Evolutionary conservation across 2,888 invertebrate genomes (phyloP).

Genomic region (Lacanobia wlatinum): DNA sequence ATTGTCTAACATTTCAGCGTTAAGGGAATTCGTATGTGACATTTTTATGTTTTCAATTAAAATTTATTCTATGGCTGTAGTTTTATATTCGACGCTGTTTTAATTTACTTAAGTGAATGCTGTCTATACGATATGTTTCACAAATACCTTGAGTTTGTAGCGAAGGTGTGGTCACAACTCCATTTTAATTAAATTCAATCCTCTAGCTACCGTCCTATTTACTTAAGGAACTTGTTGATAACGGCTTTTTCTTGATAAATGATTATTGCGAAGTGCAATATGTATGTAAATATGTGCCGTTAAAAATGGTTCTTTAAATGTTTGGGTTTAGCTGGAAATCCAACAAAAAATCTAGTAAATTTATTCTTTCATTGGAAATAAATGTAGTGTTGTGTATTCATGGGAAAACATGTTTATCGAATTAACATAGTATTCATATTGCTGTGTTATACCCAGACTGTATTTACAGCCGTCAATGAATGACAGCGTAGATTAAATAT

Average conservation of each 20-base stretch:
- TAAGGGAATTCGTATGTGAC: constrained; percentile 24
- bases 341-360: not conserved
- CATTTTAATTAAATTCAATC: constrained; percentile 46
- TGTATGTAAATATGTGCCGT: constrained; percentile 26
- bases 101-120: constrained; percentile 44
- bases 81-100: constrained; percentile 10
- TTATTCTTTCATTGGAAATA: not conserved
- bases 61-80: constrained; percentile 9
- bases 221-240: constrained; percentile 33
- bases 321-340: not conserved
- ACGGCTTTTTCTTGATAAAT: constrained; percentile 6
- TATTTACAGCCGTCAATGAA: too few species aligned
- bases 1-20: not conserved
- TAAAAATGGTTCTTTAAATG: constrained; percentile 5
- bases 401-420: too few species aligned
- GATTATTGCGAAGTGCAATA: constrained; percentile 6
- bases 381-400: too few species aligned
- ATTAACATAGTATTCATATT: too few species aligned
- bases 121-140: constrained; percentile 18
- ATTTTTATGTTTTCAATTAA: constrained; percentile 20
- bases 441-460: too few species aligned
- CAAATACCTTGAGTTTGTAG: constrained; percentile 3
- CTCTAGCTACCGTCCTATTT: constrained; percentile 34
- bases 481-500: too few species aligned
- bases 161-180: constrained; percentile 34